These are phyloP conservation scores for Arge pagana DNA, from an alignment of 2,888 invertebrate species.

Conservation along the genomic window DNA sequence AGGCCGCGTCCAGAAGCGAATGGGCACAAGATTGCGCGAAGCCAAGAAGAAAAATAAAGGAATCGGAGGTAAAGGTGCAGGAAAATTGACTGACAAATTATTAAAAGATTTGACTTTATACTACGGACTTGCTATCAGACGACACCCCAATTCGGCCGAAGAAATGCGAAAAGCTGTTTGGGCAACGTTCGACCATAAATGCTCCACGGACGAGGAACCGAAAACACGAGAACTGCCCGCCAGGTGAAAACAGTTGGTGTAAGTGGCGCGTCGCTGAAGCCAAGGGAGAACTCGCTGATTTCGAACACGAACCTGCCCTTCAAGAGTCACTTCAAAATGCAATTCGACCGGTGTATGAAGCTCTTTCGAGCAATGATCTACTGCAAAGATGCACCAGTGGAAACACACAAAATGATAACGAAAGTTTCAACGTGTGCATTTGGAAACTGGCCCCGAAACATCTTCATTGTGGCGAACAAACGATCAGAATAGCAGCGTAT, in stretches of 20 bases:
- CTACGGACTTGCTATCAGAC: neutral
- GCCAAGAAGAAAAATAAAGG: constrained; percentile 17
- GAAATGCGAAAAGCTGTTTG: constrained; percentile 2
- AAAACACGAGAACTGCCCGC: no score
- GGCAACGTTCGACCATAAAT: neutral
- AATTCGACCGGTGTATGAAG: constrained; percentile 27
- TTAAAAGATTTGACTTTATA: neutral
- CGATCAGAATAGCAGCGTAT: constrained; percentile 23
- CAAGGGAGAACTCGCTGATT: no score
- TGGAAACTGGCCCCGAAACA: constrained; percentile 2
- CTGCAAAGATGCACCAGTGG: constrained; percentile 26
- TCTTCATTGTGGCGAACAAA: constrained; percentile 3
- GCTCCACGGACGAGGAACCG: constrained; percentile 1
- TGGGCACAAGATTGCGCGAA: constrained; percentile 17
- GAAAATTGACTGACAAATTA: no score
- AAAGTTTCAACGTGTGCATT: neutral
- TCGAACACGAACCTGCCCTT: constrained; percentile 24
- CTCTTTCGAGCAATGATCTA: constrained; percentile 24
- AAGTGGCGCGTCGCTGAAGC: neutral
- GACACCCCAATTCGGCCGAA: constrained; percentile 3
- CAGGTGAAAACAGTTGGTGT: no score
- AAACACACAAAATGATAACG: constrained; percentile 29
- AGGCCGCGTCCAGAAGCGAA: constrained; percentile 24
- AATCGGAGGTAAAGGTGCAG: constrained; percentile 15
- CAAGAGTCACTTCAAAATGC: constrained; percentile 22